Conservation (phyloP, 2,113 vertebrate species). For the Gavialis gangeticus region DNA sequence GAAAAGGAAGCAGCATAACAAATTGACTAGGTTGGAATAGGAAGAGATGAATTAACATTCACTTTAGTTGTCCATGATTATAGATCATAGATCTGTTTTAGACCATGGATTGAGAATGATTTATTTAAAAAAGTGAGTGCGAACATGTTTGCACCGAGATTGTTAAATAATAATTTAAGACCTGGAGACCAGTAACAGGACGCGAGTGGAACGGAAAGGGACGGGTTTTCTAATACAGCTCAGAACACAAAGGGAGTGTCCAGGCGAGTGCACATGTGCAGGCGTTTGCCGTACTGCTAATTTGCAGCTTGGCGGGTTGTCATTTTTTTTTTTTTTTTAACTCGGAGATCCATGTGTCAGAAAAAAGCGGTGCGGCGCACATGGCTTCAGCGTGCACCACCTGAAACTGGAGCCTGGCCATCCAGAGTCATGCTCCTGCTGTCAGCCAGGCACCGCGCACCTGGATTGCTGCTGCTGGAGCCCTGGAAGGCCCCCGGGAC, state of each 20-base stretch:
- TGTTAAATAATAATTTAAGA: constrained; percentile 32
- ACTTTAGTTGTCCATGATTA: constrained; percentile 25
- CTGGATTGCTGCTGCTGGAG: no score
- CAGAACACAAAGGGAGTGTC: no score
- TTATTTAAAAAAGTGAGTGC: constrained; percentile 31
- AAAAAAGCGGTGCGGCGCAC: no score
- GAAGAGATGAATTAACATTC: constrained; percentile 29
- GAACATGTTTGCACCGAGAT: constrained; percentile 35
- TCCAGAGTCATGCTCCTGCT: no score
- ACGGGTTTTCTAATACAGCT: neutral
- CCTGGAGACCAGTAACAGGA: neutral
- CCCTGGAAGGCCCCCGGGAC: no score
- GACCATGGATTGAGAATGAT: constrained; percentile 10
- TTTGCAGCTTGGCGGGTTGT: no score
- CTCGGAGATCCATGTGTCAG: no score
- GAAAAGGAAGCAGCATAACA: constrained; percentile 70
- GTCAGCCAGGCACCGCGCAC: no score
- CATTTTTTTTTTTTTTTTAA: no score
- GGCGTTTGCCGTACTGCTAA: neutral
- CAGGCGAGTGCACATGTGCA: neutral
- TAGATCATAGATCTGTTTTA: neutral
- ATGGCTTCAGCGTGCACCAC: no score
- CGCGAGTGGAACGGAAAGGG: neutral
- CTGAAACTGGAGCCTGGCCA: no score
- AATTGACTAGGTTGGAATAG: constrained; percentile 50